Base-by-base conservation (phyloP, 2,797 vertebrate species). In the Zalophus californianus region DNA sequence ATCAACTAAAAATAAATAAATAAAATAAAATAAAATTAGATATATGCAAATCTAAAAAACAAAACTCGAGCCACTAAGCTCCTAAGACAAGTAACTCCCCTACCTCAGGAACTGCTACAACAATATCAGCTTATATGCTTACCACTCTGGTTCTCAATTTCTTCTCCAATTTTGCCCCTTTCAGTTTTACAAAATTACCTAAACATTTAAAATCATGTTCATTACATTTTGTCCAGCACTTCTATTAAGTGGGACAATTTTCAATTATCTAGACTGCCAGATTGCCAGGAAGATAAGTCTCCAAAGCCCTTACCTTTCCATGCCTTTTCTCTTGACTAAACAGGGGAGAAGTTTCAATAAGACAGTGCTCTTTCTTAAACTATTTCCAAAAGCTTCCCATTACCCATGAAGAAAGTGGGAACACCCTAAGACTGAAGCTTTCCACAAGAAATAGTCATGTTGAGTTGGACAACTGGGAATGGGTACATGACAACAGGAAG, bases 261-360 rank as follows among this genome's bases (percentile, higher is more conserved):
- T 79, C 41, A 80, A 56, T 77, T 87, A 78, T 73, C 48, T 54
- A 18, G 75, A 58, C 7, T 48, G 38, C 25, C 58, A 12, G 13
- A 60, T 11, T 86, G 44, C 32, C 29, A 64, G 50, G 68, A 54
- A 79, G 84, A 35, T 23, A 96, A 62, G 79, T 20, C 73, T 75
- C n/a, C 15, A 44, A 75, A 70, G 41, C 7, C 52, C 58, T 86
- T 83, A 50, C 3, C 23, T 77, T 87, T 84, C 52, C n/a, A n/a
- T 60, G 58, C 11, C 41, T 92, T 97, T 78, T 73, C 54, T 91
- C 92, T 90, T 70, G 64, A 83, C 79, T 92, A 91, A 41, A 73
- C 41, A 85, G 75, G 58, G 41, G 20, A 64, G 38, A 95, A 90
- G 12, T 3, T 35, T 95, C 60, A 60, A 35, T 73, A 88, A 92